phyloP scores from a whole-genome alignment of 92 coral and sea anemone species.

The Isaurus tuberculatus region DNA sequence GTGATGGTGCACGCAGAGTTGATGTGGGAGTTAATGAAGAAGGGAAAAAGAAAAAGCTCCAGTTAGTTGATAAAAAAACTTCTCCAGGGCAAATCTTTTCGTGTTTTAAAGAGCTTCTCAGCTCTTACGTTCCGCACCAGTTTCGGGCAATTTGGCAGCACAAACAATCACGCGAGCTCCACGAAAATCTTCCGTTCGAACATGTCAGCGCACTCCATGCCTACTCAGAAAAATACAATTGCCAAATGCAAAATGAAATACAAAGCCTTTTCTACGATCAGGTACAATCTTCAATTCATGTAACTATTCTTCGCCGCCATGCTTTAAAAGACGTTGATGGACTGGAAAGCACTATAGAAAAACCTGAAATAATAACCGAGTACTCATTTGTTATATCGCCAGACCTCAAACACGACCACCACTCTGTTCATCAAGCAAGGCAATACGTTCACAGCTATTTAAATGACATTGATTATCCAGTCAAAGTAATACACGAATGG shows the following conservation, averaged over 20 bases:
- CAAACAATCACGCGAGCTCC: constrained; percentile 46
- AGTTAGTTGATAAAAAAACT: constrained; percentile 36
- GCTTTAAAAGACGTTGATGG: too few species aligned
- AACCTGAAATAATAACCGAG: neutral
- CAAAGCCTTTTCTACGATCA: constrained; percentile 1
- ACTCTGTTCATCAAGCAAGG: constrained; percentile 1
- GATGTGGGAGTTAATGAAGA: constrained; percentile 34
- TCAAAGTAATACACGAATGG: neutral
- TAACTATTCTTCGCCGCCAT: too few species aligned
- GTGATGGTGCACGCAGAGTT: neutral
- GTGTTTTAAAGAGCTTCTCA: constrained; percentile 31
- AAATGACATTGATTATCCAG: neutral
- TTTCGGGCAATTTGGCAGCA: constrained; percentile 77
- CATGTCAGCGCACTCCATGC: constrained; percentile 52
- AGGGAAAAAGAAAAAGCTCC: constrained; percentile 38
- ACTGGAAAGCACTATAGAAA: neutral
- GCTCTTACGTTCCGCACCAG: constrained; percentile 60
- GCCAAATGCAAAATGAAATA: constrained; percentile 31
- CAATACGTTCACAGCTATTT: neutral
- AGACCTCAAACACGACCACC: neutral
- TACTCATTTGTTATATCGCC: neutral
- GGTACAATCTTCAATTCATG: constrained; percentile 8
- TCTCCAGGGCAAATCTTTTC: constrained; percentile 38
- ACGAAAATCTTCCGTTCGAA: constrained; percentile 57
- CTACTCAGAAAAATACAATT: constrained; percentile 46